Evolutionary conservation across 2,113 vertebrate genomes (phyloP).

Genomic region (Pseudorectes ferrugineus): DNA sequence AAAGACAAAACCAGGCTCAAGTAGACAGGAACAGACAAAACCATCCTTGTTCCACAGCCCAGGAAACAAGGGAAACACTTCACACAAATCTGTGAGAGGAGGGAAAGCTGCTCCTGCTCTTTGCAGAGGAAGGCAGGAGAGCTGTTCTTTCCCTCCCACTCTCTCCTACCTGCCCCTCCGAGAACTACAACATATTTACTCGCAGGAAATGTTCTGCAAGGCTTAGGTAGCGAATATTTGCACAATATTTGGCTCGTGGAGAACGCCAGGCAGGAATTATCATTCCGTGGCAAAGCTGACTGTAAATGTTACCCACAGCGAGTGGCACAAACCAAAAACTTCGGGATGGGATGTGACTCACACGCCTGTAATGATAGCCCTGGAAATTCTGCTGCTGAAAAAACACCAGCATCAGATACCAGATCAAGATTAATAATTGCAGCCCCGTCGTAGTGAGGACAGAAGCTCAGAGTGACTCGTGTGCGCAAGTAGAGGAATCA

Average conservation of each 20-base stretch:
- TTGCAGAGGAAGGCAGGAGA: neutral
- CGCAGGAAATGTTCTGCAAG: neutral
- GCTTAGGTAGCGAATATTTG: neutral
- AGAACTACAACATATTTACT: neutral
- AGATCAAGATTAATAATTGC: slow-evolving; percentile 8
- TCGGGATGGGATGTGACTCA: slow-evolving; percentile 4
- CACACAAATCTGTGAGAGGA: neutral
- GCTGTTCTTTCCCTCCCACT: neutral
- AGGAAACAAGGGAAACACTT: neutral
- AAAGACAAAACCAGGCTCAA: neutral
- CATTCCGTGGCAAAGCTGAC: neutral
- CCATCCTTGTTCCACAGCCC: neutral
- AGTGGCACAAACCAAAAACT: neutral
- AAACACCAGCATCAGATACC: slow-evolving; percentile 14
- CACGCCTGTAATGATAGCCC: neutral
- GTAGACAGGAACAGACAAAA: neutral
- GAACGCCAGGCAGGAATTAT: neutral
- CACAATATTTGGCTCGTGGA: neutral
- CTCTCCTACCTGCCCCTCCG: neutral
- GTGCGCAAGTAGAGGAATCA: neutral
- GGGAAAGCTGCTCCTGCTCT: neutral
- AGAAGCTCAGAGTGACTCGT: neutral
- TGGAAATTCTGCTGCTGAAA: slow-evolving; percentile 3
- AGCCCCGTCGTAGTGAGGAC: neutral
- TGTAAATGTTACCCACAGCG: neutral